Percentiles rank a stretch among this genome's conserved stretches.
These are phyloP conservation scores for Cliona cf. orientalis DNA, from an alignment of 37 sponge, comb jelly and placozoan species.

Conservation along the genomic window DNA sequence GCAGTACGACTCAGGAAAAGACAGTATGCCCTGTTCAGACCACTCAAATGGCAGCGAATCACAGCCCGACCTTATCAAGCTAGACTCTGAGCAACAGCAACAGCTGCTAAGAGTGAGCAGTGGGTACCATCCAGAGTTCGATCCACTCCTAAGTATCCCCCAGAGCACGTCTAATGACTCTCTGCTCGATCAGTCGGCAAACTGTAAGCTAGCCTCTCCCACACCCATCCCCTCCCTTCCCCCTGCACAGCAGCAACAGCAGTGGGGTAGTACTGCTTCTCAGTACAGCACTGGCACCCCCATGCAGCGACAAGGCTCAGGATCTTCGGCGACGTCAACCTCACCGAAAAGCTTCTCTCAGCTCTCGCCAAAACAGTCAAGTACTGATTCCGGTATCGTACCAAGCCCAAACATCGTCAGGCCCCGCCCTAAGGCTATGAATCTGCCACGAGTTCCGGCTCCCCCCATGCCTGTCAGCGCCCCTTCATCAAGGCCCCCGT, in stretches of 20 bases:
- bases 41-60: constrained; percentile 22
- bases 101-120: neutral
- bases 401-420: constrained; percentile 38
- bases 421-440: constrained; percentile 39
- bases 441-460: neutral
- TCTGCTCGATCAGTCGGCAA: neutral
- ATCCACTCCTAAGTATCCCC: constrained; percentile 23
- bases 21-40: constrained; percentile 48
- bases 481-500: constrained; percentile 35
- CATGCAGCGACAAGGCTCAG: neutral
- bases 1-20: constrained; percentile 54
- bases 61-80: constrained; percentile 21
- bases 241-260: neutral
- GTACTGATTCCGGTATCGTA: neutral
- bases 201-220: neutral
- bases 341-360: neutral
- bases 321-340: neutral
- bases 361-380: neutral
- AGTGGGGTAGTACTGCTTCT: no score
- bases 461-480: neutral
- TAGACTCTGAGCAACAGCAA: neutral
- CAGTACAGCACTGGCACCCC: neutral
- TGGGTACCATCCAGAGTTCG: constrained; percentile 4
- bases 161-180: constrained; percentile 27
- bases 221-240: neutral